Percentiles rank a stretch among this genome's conserved stretches.
phyloP scores from a whole-genome alignment of 2,113 vertebrate species.

The Spheniscus mendiculus region DNA sequence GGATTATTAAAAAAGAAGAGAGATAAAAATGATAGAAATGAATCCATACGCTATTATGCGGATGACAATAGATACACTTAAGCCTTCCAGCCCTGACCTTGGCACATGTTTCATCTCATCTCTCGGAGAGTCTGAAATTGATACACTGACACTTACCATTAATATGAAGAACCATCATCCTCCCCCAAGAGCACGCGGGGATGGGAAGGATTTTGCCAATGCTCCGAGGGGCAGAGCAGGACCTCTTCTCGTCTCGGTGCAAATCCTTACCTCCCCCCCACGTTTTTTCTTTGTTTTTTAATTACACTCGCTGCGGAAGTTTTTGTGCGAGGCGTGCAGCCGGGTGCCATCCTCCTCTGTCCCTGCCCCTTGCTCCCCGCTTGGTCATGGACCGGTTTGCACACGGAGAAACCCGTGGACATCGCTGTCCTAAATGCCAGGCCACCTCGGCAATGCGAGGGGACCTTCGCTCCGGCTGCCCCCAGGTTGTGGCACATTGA shows the following conservation, averaged over 20 bases:
- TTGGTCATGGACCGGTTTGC: not conserved
- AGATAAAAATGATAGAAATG: slow-evolving; percentile 71
- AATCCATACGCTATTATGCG: slow-evolving; percentile 59
- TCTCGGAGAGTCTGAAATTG: slow-evolving; percentile 42
- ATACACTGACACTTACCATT: slow-evolving; percentile 63
- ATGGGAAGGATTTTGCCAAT: not conserved
- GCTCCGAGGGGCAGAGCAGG: not conserved
- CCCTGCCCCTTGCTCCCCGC: not conserved
- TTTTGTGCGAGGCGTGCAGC: not conserved
- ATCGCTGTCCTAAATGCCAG: not conserved
- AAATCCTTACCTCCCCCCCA: accelerated
- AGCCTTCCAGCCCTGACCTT: slow-evolving; percentile 68
- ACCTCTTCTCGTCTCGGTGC: not conserved
- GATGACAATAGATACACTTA: slow-evolving; percentile 72
- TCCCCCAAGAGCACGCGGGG: not conserved
- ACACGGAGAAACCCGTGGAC: not conserved
- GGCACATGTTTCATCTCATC: slow-evolving; percentile 69
- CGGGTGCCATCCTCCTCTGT: accelerated
- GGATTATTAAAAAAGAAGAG: slow-evolving; percentile 67
- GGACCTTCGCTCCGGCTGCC: not conserved
- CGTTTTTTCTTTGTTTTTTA: not conserved
- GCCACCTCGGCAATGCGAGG: accelerated
- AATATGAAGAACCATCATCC: slow-evolving; percentile 52
- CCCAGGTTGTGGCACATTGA: accelerated
- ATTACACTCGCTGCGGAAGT: not conserved